Percentiles rank a stretch among this genome's conserved stretches.
These are phyloP conservation scores for Bolborhynchus lineola DNA, from an alignment of 2,113 vertebrate genomes.

Conservation along the genomic window DNA sequence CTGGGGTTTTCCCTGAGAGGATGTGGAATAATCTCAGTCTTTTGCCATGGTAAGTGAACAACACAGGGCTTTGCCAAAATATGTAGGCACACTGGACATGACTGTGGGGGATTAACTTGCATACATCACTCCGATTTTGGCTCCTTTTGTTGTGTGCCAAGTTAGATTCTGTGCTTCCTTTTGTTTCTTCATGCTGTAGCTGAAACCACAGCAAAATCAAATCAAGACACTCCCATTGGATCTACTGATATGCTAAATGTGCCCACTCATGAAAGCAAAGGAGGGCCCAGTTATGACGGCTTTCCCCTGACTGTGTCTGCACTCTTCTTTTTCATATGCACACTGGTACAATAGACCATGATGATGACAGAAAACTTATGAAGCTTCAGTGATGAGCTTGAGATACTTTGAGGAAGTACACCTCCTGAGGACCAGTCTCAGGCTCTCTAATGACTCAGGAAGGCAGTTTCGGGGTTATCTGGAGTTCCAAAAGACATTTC, in stretches of 20 bases:
- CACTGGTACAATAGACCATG: background rate
- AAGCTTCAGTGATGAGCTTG: background rate
- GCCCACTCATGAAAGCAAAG: background rate
- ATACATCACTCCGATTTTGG: background rate
- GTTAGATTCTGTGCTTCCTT: background rate
- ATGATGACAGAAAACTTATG: background rate
- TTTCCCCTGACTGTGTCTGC: background rate
- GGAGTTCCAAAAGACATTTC: background rate
- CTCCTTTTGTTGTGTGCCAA: background rate
- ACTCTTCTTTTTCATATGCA: background rate
- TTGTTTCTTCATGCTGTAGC: background rate
- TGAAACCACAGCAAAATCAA: background rate
- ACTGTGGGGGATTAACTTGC: background rate
- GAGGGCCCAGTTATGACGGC: rapidly evolving
- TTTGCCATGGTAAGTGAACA: background rate
- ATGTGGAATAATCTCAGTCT: background rate
- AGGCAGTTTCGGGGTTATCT: background rate
- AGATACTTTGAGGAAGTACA: background rate
- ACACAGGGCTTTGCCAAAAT: background rate
- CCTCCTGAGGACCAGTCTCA: background rate
- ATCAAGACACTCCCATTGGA: background rate
- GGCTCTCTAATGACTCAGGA: background rate
- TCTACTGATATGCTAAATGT: background rate
- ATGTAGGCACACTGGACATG: background rate
- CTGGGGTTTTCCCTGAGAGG: background rate